Conservation (phyloP, 2,888 invertebrate genomes). For the Chaitophorus viminalis region DNA sequence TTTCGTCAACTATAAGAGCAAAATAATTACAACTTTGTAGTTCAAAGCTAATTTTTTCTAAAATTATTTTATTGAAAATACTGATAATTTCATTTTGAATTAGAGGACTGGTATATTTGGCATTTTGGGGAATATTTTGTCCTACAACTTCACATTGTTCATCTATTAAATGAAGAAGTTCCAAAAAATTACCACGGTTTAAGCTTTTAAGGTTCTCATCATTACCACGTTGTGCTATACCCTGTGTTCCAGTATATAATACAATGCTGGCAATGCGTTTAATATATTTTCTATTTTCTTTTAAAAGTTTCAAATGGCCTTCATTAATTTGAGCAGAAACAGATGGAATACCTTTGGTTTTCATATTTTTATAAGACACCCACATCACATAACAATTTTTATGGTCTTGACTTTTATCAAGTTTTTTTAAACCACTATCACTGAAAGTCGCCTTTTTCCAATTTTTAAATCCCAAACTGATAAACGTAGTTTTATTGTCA, state of each 20-base stretch:
- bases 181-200: slow-evolving; percentile 60
- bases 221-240: slow-evolving; percentile 63
- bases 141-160: neutral
- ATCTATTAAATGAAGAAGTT: slow-evolving; percentile 37
- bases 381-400: slow-evolving; percentile 59
- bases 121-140: slow-evolving; percentile 8
- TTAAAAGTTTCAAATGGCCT: slow-evolving; percentile 63
- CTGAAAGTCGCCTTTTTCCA: slow-evolving; percentile 64
- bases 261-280: slow-evolving; percentile 63
- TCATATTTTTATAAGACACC: slow-evolving; percentile 27
- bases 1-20: slow-evolving; percentile 43
- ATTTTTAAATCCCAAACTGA: slow-evolving; percentile 62
- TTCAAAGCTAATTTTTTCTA: slow-evolving; percentile 42
- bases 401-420: slow-evolving; percentile 63
- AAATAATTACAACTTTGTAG: slow-evolving; percentile 31
- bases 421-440: slow-evolving; percentile 62
- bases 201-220: slow-evolving; percentile 47
- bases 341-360: slow-evolving; percentile 62
- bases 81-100: slow-evolving; percentile 39
- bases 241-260: slow-evolving; percentile 63
- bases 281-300: slow-evolving; percentile 63
- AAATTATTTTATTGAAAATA: slow-evolving; percentile 25
- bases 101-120: slow-evolving; percentile 38
- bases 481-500: slow-evolving; percentile 23
- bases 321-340: slow-evolving; percentile 63